Base-by-base conservation (phyloP, 2,888 invertebrate species). In the Epinotia nisella region DNA sequence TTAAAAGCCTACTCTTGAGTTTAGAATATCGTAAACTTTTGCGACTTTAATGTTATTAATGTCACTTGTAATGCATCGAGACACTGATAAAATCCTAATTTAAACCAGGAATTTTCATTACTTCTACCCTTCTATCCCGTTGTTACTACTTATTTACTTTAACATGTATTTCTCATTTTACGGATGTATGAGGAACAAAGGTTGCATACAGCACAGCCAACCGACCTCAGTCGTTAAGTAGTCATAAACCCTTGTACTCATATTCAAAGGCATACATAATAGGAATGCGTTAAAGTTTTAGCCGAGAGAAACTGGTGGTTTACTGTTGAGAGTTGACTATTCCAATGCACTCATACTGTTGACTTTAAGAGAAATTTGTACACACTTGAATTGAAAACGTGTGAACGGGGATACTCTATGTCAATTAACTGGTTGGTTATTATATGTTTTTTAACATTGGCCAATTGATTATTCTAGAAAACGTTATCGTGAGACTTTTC, bases 341-440 rank as follows among this genome's bases (percentile, higher is more conserved):
- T 29, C 59, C 15, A 35, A 49, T 49, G 17, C 39, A 60, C 41
- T 41, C 21, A 21, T n/a, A 49, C 62, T 29, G 61, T 72, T 72
- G 45, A 59, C 69, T 73, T 64, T 29, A 24, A 64, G 73, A 73
- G 73, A 73, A 73, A 73, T 62, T 61, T 72, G 72, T 69, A 19
- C 29, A 73, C 62, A 62, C 61, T 55, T 49, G 59, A 73, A 62
- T 73, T 39, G 62, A 41, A 69, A 69, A 73, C 73, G 73, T 73
- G 73, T 58, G 73, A 73, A 73, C 62, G 55, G 41, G 56, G 61
- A 55, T 41, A 45, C 39, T 56, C 55, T 67, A 17, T 60, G 53
- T 45, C 56, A 51, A 67, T 67, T 70, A 61, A 56, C 19, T 51
- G 35, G 35, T 35, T 45, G 39, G 62, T 72, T 62, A 61, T 67